A percentile compares a stretch with the other conserved stretches of the same genome.
phyloP scores from a whole-genome alignment of 2,888 invertebrate species.

The Ornithoptera priamus region DNA sequence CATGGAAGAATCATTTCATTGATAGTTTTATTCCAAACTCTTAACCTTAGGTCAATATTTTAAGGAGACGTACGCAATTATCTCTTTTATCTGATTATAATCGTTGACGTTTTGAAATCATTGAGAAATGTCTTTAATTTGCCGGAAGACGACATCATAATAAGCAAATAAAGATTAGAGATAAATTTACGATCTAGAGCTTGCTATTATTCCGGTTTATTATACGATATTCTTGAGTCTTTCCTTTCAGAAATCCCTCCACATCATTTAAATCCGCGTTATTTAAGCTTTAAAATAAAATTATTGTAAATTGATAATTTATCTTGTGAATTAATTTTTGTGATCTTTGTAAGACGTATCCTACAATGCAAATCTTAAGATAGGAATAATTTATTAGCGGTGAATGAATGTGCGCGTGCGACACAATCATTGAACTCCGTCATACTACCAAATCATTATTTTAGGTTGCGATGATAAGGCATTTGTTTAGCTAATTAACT shows the following conservation, averaged over 20 bases:
- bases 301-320: no score
- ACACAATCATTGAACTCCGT: neutral
- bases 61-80: neutral
- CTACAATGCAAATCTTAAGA: neutral
- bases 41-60: neutral
- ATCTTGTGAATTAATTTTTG: no score
- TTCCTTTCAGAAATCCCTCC: no score
- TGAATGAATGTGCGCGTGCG: neutral
- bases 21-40: no score
- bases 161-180: neutral
- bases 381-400: neutral
- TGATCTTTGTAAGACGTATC: no score
- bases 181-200: neutral
- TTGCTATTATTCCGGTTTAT: neutral
- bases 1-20: no score
- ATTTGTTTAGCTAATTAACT: conserved; percentile 15
- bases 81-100: neutral
- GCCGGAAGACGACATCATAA: neutral
- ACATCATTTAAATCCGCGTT: no score
- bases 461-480: conserved; percentile 2
- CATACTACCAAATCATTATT: neutral
- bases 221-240: no score
- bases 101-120: neutral
- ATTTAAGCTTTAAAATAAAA: no score
- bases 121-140: neutral